A percentile compares a stretch with the other conserved stretches of the same genome.
Evolutionary conservation across 2,113 vertebrate species (phyloP).

Genomic region (Orientallactaga bullata): DNA sequence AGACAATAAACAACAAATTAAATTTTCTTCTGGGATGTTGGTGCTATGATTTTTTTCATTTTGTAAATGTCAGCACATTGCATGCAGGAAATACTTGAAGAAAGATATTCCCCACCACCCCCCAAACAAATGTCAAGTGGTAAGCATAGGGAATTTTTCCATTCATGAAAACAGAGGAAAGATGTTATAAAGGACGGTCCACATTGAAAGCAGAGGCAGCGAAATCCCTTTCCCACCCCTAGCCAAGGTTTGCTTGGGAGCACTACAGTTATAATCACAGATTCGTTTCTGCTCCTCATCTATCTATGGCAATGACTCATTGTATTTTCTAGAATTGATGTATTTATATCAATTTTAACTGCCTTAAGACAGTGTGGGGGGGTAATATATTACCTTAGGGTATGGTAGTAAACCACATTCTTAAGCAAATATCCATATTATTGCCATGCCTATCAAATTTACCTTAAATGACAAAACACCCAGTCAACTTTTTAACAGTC

Average conservation of each 20-base stretch:
- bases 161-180: slow-evolving; percentile 8
- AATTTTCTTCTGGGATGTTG: slow-evolving; percentile 58
- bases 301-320: slow-evolving; percentile 66
- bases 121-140: slow-evolving; percentile 13
- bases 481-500: slow-evolving; percentile 2
- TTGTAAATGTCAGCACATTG: slow-evolving; percentile 53
- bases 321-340: slow-evolving; percentile 60
- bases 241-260: slow-evolving; percentile 31
- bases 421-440: slow-evolving; percentile 13
- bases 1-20: slow-evolving; percentile 42
- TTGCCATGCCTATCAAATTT: slow-evolving; percentile 31
- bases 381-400: neutral
- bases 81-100: slow-evolving; percentile 41
- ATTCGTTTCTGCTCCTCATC: slow-evolving; percentile 62
- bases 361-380: neutral
- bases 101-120: neutral
- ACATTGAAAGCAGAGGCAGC: neutral
- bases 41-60: slow-evolving; percentile 44
- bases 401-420: neutral
- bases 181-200: neutral
- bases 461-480: slow-evolving; percentile 32
- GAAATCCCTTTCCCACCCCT: neutral
- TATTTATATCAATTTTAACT: slow-evolving; percentile 49
- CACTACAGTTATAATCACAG: slow-evolving; percentile 35
- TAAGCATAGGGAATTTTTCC: neutral